Conservation (phyloP, 2,888 invertebrate genomes). For the Psylliodes chrysocephalus region DNA sequence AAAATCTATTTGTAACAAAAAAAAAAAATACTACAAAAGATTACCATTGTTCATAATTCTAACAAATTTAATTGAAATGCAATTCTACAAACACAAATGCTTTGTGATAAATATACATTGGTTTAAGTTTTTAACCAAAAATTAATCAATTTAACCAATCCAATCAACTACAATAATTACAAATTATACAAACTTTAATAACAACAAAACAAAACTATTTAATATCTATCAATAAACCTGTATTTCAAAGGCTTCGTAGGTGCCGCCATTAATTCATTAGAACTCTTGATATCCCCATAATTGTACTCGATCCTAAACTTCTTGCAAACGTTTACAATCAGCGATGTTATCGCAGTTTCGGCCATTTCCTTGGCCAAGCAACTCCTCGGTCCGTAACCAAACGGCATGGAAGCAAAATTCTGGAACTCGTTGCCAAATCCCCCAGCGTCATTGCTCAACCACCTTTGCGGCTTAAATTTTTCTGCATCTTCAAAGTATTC, state of each 20-base stretch:
- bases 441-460: constrained; percentile 62
- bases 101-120: too few species aligned
- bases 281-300: constrained; percentile 72
- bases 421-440: constrained; percentile 55
- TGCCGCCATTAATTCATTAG: constrained; percentile 69
- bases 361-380: constrained; percentile 73
- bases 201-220: constrained; percentile 21
- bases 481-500: constrained; percentile 73
- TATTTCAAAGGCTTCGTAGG: constrained; percentile 73
- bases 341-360: constrained; percentile 69
- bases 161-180: too few species aligned
- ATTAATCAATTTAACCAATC: too few species aligned
- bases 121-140: too few species aligned
- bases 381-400: constrained; percentile 72
- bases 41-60: too few species aligned
- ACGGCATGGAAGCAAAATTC: constrained; percentile 72
- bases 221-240: constrained; percentile 70
- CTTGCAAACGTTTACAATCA: constrained; percentile 69
- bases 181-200: too few species aligned
- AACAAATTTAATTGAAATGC: too few species aligned
- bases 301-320: constrained; percentile 75
- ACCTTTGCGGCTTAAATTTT: constrained; percentile 72
- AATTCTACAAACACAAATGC: too few species aligned
- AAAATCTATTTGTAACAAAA: too few species aligned
- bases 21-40: too few species aligned